Percentiles rank a stretch among this genome's conserved stretches.
Evolutionary conservation across 2,797 vertebrate species (phyloP).

Genomic region (Sebastes jordani): DNA sequence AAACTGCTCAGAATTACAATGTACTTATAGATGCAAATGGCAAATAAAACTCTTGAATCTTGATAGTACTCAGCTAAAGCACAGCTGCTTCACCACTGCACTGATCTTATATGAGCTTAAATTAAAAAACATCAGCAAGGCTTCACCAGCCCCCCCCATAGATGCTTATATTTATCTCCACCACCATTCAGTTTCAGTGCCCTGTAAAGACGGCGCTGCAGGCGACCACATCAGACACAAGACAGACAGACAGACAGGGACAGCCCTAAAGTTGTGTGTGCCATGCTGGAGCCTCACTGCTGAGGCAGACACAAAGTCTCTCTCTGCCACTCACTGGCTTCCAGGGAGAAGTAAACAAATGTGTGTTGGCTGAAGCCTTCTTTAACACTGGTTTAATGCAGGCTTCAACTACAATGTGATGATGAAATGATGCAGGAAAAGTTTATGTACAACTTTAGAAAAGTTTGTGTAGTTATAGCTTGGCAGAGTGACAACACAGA

Average conservation of each 20-base stretch:
- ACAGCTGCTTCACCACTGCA: not conserved
- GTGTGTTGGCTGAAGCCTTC: not conserved
- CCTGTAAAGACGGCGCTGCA: constrained; percentile 39
- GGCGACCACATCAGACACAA: constrained; percentile 65
- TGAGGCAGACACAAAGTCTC: constrained; percentile 31
- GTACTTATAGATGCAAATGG: too few relatives aligned
- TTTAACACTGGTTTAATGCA: not conserved
- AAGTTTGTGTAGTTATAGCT: not conserved
- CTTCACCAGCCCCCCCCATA: not conserved
- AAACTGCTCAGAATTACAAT: too few relatives aligned
- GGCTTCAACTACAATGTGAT: not conserved
- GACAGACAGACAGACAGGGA: constrained; percentile 50
- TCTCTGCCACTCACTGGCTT: constrained; percentile 34
- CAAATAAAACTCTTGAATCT: too few relatives aligned
- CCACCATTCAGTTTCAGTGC: constrained; percentile 16
- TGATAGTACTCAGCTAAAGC: not conserved
- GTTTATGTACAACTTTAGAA: not conserved
- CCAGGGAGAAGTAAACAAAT: constrained; percentile 60
- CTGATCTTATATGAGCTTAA: constrained; percentile 2
- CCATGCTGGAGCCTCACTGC: constrained; percentile 47
- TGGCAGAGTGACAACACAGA: not conserved
- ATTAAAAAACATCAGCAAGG: constrained; percentile 30
- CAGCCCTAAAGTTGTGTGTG: constrained; percentile 23
- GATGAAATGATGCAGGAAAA: not conserved
- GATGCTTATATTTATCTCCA: constrained; percentile 35